Evolutionary conservation across 2,113 vertebrate species (phyloP).

Genomic region (Andinoacara biseriatus): DNA sequence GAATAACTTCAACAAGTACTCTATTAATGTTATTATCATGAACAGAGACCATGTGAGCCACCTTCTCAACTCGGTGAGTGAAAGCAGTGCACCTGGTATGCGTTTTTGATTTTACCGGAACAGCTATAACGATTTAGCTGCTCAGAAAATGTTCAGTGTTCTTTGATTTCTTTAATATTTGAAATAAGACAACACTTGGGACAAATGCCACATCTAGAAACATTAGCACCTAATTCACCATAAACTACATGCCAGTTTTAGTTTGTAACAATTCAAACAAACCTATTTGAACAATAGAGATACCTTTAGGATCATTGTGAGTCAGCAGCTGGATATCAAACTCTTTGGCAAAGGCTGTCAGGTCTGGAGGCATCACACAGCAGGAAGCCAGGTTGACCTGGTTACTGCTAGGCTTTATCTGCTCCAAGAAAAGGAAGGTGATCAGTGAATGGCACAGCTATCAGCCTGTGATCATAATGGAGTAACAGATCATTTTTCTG

Average conservation of each 20-base stretch:
- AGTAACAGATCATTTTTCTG: background rate
- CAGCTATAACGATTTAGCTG: background rate
- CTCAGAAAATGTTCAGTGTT: background rate
- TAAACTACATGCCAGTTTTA: background rate
- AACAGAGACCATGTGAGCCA: background rate
- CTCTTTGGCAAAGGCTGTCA: constrained; percentile 96
- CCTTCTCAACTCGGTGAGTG: background rate
- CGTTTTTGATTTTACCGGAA: background rate
- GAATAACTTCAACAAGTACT: too few relatives aligned
- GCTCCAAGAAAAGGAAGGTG: background rate
- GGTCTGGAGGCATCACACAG: constrained; percentile 98
- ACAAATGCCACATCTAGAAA: accelerated
- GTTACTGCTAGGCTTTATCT: constrained; percentile 98
- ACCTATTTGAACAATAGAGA: background rate
- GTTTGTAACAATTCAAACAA: too few relatives aligned
- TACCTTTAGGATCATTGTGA: constrained; percentile 97
- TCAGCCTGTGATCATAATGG: background rate
- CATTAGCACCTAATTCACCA: background rate
- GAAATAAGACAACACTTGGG: background rate
- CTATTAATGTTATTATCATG: background rate
- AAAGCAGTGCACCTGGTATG: background rate
- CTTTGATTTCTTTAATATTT: background rate
- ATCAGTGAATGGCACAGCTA: background rate
- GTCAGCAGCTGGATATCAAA: constrained; percentile 97
- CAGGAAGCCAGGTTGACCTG: constrained; percentile 98